A percentile compares a stretch with the other conserved stretches of the same genome.
Evolutionary conservation across 2,888 invertebrate genomes (phyloP).

Genomic region (Eutolmus rufibarbis): DNA sequence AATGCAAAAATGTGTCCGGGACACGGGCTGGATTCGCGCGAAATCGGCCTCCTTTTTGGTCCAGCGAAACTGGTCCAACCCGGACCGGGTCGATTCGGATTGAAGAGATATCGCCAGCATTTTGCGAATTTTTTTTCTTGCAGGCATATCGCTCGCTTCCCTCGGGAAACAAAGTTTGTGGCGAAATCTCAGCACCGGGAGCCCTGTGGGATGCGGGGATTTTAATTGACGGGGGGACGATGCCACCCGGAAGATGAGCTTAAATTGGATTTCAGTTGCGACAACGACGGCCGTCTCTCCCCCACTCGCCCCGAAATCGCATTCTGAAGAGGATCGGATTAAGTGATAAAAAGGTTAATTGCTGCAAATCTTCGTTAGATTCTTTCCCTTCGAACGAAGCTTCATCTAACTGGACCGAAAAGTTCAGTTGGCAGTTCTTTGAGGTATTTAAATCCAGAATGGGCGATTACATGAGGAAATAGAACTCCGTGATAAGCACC

Average conservation of each 20-base stretch:
- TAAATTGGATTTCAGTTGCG: constrained; percentile 22
- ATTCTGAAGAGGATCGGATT: constrained; percentile 4
- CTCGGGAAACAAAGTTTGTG: neutral
- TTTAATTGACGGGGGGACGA: neutral
- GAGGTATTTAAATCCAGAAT: neutral
- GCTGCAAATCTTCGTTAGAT: constrained; percentile 12
- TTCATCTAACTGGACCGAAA: neutral
- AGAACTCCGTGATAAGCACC: neutral
- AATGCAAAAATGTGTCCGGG: neutral
- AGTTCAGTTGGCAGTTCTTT: neutral
- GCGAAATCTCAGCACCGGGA: neutral
- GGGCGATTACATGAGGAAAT: neutral
- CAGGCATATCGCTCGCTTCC: neutral
- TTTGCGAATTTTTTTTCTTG: neutral
- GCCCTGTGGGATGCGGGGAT: neutral
- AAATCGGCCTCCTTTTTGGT: neutral
- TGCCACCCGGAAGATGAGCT: neutral
- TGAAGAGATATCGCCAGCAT: neutral
- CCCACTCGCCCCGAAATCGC: neutral
- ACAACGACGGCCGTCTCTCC: neutral
- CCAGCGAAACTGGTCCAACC: neutral
- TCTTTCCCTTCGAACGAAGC: neutral
- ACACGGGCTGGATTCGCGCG: neutral
- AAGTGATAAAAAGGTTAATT: constrained; percentile 21
- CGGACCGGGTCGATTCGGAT: neutral